Conservation (phyloP, 2,797 vertebrate genomes). For the Lagorchestes hirsutus region DNA sequence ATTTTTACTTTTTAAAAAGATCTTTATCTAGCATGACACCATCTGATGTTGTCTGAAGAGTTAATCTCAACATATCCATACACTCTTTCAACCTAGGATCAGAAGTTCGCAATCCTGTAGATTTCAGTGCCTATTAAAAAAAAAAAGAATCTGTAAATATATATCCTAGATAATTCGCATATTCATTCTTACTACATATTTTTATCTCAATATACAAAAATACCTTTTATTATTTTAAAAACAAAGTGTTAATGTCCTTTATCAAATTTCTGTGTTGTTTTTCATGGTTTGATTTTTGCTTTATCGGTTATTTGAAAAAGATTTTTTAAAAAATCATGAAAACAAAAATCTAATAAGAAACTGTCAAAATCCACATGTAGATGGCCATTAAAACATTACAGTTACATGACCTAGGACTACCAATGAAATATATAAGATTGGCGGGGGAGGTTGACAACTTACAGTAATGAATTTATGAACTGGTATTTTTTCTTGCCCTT, state of each 20-base stretch:
- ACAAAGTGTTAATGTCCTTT: slow-evolving; percentile 60
- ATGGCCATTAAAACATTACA: slow-evolving; percentile 57
- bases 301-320: slow-evolving; percentile 75
- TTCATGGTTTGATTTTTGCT: slow-evolving; percentile 75
- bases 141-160: slow-evolving; percentile 81
- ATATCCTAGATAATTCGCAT: slow-evolving; percentile 69
- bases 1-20: slow-evolving; percentile 98
- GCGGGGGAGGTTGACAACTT: slow-evolving; percentile 84
- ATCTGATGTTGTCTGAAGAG: slow-evolving; percentile 95
- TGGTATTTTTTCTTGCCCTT: slow-evolving; percentile 98
- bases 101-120: slow-evolving; percentile 96
- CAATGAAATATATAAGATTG: slow-evolving; percentile 1
- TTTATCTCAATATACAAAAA: slow-evolving; percentile 69
- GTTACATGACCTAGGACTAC: slow-evolving; percentile 41
- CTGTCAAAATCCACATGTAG: slow-evolving; percentile 60
- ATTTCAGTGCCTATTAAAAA: slow-evolving; percentile 93
- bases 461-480: slow-evolving; percentile 99
- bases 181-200: slow-evolving; percentile 75
- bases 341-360: slow-evolving; percentile 70
- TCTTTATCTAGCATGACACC: slow-evolving; percentile 97
- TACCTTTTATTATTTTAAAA: slow-evolving; percentile 57
- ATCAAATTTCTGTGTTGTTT: slow-evolving; percentile 72
- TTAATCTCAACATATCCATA: slow-evolving; percentile 99
- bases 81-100: slow-evolving; percentile 98
- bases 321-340: slow-evolving; percentile 70